phyloP scores from a whole-genome alignment of 2,113 vertebrate genomes.

The Nycticorax nycticorax region DNA sequence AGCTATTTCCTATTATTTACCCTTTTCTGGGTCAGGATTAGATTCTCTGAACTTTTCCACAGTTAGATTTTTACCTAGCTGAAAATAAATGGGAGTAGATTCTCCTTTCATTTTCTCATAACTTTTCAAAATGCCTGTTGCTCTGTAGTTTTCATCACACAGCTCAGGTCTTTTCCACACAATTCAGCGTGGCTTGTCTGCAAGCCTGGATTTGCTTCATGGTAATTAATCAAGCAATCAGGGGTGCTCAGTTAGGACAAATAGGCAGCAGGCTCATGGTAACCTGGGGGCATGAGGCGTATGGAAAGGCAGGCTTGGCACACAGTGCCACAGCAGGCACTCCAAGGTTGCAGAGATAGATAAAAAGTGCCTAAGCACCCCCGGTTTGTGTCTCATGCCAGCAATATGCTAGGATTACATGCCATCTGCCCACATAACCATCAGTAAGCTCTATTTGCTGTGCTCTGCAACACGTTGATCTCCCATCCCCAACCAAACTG shows the following conservation, averaged over 20 bases:
- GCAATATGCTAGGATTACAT: not conserved
- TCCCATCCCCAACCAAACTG: not conserved
- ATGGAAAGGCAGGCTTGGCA: not conserved
- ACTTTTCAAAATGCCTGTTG: not conserved
- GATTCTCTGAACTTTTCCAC: not conserved
- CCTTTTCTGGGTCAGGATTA: not conserved
- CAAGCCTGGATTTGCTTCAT: not conserved
- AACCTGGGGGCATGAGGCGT: not conserved
- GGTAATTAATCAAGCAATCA: not conserved
- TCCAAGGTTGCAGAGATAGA: not conserved
- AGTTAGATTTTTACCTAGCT: not conserved
- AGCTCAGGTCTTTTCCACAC: not conserved
- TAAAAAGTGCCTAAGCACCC: not conserved
- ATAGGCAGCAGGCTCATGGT: fast-evolving
- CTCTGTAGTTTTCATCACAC: not conserved
- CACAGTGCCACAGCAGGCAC: not conserved
- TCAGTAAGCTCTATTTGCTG: not conserved
- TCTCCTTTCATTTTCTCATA: not conserved
- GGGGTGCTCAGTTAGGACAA: not conserved
- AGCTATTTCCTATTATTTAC: not conserved
- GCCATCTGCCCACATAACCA: not conserved
- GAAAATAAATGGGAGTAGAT: not conserved
- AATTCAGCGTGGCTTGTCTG: not conserved
- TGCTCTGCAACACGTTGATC: not conserved
- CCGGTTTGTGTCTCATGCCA: not conserved